These are phyloP conservation scores for Cassiopea xamachana DNA, from an alignment of 30 jellyfish, hydroid and myxozoan species.

Conservation along the genomic window DNA sequence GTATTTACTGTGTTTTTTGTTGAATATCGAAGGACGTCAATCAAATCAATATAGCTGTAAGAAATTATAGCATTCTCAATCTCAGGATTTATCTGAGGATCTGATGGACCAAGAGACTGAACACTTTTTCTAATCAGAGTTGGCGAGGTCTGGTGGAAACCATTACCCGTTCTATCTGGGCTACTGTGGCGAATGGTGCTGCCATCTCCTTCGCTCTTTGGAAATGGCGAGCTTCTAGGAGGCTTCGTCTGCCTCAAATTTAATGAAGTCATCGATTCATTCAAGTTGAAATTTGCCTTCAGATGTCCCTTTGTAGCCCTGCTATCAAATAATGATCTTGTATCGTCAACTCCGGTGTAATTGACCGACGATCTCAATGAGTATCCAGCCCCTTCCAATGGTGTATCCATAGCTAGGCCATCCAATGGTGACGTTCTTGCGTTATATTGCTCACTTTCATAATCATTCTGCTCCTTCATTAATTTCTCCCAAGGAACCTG, in stretches of 20 bases:
- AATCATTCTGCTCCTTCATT: slow-evolving; percentile 31
- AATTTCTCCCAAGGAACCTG: slow-evolving; percentile 73
- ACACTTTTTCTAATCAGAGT: slow-evolving; percentile 60
- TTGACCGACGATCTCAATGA: slow-evolving; percentile 56
- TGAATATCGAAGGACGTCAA: slow-evolving; percentile 65
- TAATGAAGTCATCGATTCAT: slow-evolving; percentile 49
- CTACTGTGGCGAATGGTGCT: slow-evolving; percentile 12
- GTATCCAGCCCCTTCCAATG: slow-evolving; percentile 46
- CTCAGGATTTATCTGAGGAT: slow-evolving; percentile 83
- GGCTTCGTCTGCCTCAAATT: slow-evolving; percentile 36
- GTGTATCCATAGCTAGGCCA: slow-evolving; percentile 32
- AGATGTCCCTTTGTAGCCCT: slow-evolving; percentile 37
- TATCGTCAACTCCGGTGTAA: slow-evolving; percentile 63
- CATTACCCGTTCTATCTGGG: slow-evolving; percentile 37
- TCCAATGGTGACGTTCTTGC: slow-evolving; percentile 6
- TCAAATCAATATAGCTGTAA: slow-evolving; percentile 71
- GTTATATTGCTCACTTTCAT: slow-evolving; percentile 35
- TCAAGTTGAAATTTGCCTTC: slow-evolving; percentile 44
- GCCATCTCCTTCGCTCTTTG: slow-evolving; percentile 2
- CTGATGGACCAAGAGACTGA: slow-evolving; percentile 82
- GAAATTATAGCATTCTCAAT: slow-evolving; percentile 78
- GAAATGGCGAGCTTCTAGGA: slow-evolving; percentile 45
- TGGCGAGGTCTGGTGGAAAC: slow-evolving; percentile 76
- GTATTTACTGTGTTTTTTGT: slow-evolving; percentile 53
- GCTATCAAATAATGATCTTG: slow-evolving; percentile 46